Base-by-base conservation (phyloP, 2,888 invertebrate genomes). In the Eupithecia subumbrata region DNA sequence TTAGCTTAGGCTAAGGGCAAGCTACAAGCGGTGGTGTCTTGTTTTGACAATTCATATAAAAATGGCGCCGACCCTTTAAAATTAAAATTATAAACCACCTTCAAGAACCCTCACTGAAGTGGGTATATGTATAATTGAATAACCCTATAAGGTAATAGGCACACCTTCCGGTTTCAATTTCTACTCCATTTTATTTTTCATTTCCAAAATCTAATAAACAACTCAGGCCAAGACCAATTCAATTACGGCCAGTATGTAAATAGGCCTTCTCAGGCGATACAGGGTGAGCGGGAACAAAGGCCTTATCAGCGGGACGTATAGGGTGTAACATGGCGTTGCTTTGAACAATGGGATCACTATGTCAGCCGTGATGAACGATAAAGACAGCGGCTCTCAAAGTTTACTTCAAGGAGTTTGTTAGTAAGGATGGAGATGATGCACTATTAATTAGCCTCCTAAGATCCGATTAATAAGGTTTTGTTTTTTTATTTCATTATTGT, bases 161-260 rank as follows among this genome's bases (percentile, higher is more conserved):
- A 30, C 25, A 69, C 48, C 69, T 69, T 37, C 56, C n/a, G 34
- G 66, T 66, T 66, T 66, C 66, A 48, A 40, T 45, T 66, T 52
- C 40, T 14, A 12, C 37, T 52, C 16, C 30, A 66, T 68, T 52
- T 72, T 48, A 52, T 30, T 73, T 67, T 68, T 40, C 34, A 16
- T 34, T 16, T 34, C 22, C 34, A 11, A 37, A 40, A 72, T 72
- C 74, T 63, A 68, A 73, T 73, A 75, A 73, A 78, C 74, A 78
- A 72, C 75, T 78, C 76, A 73, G 72, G 56, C 64, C 66, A 80
- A 79, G 80, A 80, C 82, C 82, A 82, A 86, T 88, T 88, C 88
- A 87, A 88, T 88, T 88, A 88, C 84, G 82, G 81, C 74, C 80
- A 82, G 84, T 87, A 88, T 89, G 88, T 87, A 88, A 89, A 89